Conservation (phyloP, 2,113 vertebrate species). For the Cepphus grylle region DNA sequence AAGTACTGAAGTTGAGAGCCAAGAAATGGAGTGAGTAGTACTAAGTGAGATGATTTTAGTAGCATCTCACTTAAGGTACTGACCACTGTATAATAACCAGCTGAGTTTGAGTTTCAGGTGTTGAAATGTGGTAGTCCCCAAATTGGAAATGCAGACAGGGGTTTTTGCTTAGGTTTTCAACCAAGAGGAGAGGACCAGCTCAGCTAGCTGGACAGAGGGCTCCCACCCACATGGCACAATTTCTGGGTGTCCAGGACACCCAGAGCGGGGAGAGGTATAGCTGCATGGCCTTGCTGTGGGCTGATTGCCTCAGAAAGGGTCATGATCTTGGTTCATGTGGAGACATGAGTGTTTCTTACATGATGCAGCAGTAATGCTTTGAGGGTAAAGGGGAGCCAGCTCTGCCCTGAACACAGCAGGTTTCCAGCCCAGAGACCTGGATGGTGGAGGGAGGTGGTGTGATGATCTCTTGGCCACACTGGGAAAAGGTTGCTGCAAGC, state of each 20-base stretch:
- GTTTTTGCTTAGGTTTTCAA: neutral
- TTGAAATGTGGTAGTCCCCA: neutral
- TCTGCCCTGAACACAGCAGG: neutral
- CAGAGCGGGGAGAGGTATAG: neutral
- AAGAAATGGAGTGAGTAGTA: neutral
- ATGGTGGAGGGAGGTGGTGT: too few species aligned
- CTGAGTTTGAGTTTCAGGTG: neutral
- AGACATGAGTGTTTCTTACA: fast-evolving
- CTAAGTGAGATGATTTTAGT: neutral
- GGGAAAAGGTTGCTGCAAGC: neutral
- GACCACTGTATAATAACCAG: neutral
- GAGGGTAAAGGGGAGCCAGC: neutral
- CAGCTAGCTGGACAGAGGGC: neutral
- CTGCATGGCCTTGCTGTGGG: neutral
- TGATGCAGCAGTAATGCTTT: neutral
- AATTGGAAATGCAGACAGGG: neutral
- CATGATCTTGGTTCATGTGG: neutral
- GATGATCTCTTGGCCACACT: neutral
- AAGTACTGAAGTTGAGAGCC: neutral
- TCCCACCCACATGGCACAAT: fast-evolving
- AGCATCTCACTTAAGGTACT: neutral
- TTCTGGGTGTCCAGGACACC: neutral
- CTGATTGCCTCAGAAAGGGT: neutral
- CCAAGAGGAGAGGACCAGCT: neutral
- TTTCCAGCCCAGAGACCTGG: neutral